Base-by-base conservation (phyloP, 2,797 vertebrate species). In the Cuniculus paca region DNA sequence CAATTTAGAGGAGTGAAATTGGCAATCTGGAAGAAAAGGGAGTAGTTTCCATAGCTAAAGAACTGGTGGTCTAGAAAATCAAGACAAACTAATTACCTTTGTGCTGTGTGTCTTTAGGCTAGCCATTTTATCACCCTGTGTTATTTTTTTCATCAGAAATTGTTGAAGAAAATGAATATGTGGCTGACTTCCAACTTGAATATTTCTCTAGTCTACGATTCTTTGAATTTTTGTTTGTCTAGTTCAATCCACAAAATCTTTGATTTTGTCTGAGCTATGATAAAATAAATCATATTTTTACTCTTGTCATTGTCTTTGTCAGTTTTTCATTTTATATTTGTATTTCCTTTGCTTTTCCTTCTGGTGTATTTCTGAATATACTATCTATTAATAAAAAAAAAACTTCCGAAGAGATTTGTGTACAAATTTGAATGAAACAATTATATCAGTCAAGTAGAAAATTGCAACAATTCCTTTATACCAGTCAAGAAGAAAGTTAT, bases 291-390 rank as follows among this genome's bases (percentile, higher is more conserved):
- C 20, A 68, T 52, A 36, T 28, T 68, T 82, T 80, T 48, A 28
- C 9, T n/a, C 31, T 89, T 94, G 6, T 89, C 68, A 56, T 52
- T 77, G 22, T 91, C 28, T 68, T 84, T 78, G 54, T 89, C 60
- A 74, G 9, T 14, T 78, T 87, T n/a, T 74, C n/a, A 58, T 90
- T 79, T 87, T 52, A 75, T 56, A 48, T 56, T 93, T 82, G 77
- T 48, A 79, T 92, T 54, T 79, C n/a, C 34, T 60, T 90, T 79
- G 31, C 65, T 90, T 79, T 54, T 77, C 28, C 9, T 24, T 89
- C 50, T 24, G 36, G 22, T 85, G 1, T 78, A 60, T 90, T 90
- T 58, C 42, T 68, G 2, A n/a, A 24, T 88, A 34, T 54, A 14
- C 6, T 28, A 58, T 45, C 20, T 28, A 78, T 54, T 88, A 8